Evolutionary conservation across 2,888 invertebrate genomes (phyloP).

Genomic region (Spialia ferax): DNA sequence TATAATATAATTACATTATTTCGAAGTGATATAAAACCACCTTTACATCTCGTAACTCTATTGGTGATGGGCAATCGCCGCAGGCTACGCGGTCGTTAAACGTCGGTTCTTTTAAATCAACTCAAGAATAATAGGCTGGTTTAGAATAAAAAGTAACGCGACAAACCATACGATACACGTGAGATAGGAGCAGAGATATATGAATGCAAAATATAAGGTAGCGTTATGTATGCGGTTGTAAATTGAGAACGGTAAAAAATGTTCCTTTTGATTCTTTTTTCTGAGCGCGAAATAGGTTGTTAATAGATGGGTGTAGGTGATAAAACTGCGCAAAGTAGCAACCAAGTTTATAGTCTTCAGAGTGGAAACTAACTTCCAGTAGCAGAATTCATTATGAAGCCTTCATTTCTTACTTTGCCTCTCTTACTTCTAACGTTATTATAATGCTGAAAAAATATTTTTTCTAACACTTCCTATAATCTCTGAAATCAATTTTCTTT

Average conservation of each 20-base stretch:
- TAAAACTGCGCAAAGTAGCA: neutral
- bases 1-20: neutral
- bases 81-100: slow-evolving; percentile 47
- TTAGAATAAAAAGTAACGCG: slow-evolving; percentile 43
- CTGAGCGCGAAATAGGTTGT: neutral
- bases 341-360: neutral
- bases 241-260: slow-evolving; percentile 15
- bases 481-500: no score
- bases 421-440: no score
- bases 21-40: slow-evolving; percentile 17
- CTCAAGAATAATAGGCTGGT: slow-evolving; percentile 48
- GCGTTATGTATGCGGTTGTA: slow-evolving; percentile 24
- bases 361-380: no score
- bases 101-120: slow-evolving; percentile 52
- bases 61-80: slow-evolving; percentile 48
- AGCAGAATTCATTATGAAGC: no score
- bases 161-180: slow-evolving; percentile 42
- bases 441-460: no score
- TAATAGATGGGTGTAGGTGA: neutral
- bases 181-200: slow-evolving; percentile 32
- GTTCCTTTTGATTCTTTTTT: neutral
- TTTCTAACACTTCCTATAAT: no score
- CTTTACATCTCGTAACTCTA: slow-evolving; percentile 45
- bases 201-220: slow-evolving; percentile 37
- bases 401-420: no score